Percentiles rank a stretch among this genome's conserved stretches.
phyloP scores from a whole-genome alignment of 2,888 invertebrate genomes.

The Heteromyza rotundicornis region DNA sequence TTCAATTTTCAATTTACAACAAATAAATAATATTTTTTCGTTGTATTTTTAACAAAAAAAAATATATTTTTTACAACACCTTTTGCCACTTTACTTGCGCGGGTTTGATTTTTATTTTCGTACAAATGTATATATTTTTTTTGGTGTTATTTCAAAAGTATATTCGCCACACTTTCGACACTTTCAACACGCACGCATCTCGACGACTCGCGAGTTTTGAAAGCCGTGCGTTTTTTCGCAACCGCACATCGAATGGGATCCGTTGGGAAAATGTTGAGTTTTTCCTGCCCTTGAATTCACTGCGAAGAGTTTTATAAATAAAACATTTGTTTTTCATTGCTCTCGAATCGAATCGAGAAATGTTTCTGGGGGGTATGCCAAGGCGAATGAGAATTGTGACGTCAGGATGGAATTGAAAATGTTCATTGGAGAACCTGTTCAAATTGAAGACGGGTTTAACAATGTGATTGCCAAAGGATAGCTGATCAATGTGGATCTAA shows the following conservation, averaged over 20 bases:
- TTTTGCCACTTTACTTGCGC: slow-evolving; percentile 26
- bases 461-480: no score
- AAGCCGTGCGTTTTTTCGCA: slow-evolving; percentile 46
- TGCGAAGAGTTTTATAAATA: slow-evolving; percentile 17
- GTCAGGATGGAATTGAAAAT: no score
- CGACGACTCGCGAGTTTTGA: slow-evolving; percentile 41
- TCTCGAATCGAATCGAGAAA: not conserved
- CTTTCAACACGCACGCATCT: slow-evolving; percentile 15
- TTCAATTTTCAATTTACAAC: no score
- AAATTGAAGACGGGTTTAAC: no score
- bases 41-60: not conserved
- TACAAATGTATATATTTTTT: slow-evolving; percentile 1
- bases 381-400: no score
- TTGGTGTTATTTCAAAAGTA: slow-evolving; percentile 11
- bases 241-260: slow-evolving; percentile 24
- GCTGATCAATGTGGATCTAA: no score
- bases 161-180: not conserved
- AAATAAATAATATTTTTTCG: no score
- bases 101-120: no score
- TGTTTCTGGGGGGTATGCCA: no score
- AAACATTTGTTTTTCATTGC: slow-evolving; percentile 14
- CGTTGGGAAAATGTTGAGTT: slow-evolving; percentile 22
- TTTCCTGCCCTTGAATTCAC: slow-evolving; percentile 4
- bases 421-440: no score
- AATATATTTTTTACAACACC: not conserved